Evolutionary conservation across 2,113 vertebrate genomes (phyloP), one percentile per base, ranked within the genome.

Genomic region (Etheostoma cragini): DNA sequence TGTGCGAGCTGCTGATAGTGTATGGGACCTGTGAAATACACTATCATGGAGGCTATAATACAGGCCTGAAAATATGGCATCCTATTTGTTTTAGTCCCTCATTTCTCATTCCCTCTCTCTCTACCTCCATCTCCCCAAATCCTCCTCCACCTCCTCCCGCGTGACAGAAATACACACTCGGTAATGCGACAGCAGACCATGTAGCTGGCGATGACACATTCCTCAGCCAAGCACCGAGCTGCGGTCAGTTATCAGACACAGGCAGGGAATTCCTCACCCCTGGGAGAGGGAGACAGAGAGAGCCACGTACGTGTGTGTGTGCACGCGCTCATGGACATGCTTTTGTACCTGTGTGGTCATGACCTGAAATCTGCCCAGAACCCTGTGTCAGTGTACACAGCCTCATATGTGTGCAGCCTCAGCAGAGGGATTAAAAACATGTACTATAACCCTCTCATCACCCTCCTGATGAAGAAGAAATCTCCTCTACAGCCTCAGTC

Each of bases 131-230:
- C 69, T 19, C 50, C 49, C 49, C 52, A 49, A 50, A 61, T 49
- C 75, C 45, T 73, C 56, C 62, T n/a, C 21, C 30, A 62, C 49
- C 26, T 24, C 56, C 72, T 56, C 71, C 86, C 49, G 61, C 72
- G 76, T 88, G 87, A 93, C 90, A 88, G 70, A 90, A 90, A 93
- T 89, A 87, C 90, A 89, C 87, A 84, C 88, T 64, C 71, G 80
- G 84, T 86, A 91, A 92, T 92, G 93, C 91, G 91, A 92, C 93
- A 91, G 88, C 89, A 76, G 78, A 74, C 76, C 83, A 16, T 83
- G 87, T 76, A 85, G 86, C 81, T 68, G 80, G 84, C 63, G 90
- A 87, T 92, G 83, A 88, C 92, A 93, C 86, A 89, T 85, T 84
- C 89, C 72, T 50, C 66, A 71, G 81, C 75, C 87, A 61, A 82